Conservation (phyloP, 2,888 invertebrate genomes). For the Mechanitis messenoides region DNA sequence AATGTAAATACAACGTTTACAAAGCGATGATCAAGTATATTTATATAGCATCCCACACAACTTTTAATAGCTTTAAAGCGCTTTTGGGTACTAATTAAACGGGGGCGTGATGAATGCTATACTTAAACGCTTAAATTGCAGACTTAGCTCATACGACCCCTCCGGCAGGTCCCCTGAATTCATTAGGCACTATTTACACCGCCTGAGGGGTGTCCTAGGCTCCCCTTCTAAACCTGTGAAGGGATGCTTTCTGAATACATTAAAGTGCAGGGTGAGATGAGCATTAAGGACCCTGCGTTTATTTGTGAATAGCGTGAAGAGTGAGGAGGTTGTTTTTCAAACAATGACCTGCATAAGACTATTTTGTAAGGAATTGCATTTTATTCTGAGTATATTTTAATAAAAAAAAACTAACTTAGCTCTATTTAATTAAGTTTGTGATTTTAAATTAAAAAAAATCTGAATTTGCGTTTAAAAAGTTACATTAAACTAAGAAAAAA, state of each 20-base stretch:
- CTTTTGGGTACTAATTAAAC: slow-evolving; percentile 35
- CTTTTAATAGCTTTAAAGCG: slow-evolving; percentile 14
- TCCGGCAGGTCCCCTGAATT: slow-evolving; percentile 40
- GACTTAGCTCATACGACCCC: slow-evolving; percentile 35
- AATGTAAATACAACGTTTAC: background rate
- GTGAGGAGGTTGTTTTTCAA: slow-evolving; percentile 18
- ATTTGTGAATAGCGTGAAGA: slow-evolving; percentile 23
- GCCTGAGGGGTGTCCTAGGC: slow-evolving; percentile 49
- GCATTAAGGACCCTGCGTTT: slow-evolving; percentile 26
- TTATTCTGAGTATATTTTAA: background rate
- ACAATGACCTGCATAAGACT: slow-evolving; percentile 1
- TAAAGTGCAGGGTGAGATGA: slow-evolving; percentile 39
- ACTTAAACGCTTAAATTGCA: slow-evolving; percentile 39
- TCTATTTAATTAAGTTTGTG: too few relatives aligned
- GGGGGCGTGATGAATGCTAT: slow-evolving; percentile 40
- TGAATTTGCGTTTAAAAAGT: too few relatives aligned
- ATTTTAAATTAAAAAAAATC: too few relatives aligned
- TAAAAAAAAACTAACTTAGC: too few relatives aligned
- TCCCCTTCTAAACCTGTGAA: slow-evolving; percentile 17
- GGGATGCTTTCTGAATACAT: slow-evolving; percentile 43
- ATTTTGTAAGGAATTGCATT: slow-evolving; percentile 2
- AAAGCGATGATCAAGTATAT: background rate
- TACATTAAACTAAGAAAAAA: too few relatives aligned
- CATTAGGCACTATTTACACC: slow-evolving; percentile 44
- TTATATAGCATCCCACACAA: background rate